Evolutionary conservation across 1,140 invertebrate genomes (phyloP), one percentile per base, ranked within the genome.

Genomic region (Leptonema lineaticorne): DNA sequence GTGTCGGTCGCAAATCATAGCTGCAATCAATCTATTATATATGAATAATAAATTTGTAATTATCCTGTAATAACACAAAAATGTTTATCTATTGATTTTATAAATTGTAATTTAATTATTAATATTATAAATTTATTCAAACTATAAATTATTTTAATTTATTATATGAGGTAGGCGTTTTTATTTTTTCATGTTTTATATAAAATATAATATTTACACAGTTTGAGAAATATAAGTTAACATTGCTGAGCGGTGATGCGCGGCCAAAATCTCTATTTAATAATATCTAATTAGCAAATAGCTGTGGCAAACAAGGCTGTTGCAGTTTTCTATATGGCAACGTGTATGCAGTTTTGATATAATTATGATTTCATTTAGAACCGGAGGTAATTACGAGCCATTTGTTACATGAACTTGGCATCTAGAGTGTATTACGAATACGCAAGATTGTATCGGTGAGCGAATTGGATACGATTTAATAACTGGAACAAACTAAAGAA

Each of bases 261-360:
- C 46, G 20, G 16, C 67, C 67, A 29, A 72, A 69, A 72, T 72
- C 70, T 72, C 70, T 72, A 72, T 50, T 72, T 72, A 72, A 72
- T 72, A 69, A 69, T 63, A 37, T 72, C 69, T 72, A 72, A 72
- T 72, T 72, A 72, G 70, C 70, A 69, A 72, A 72, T 69, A 69
- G 64, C 70, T 69, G n/a, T n/a, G 57, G 58, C 62, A 67, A n/a
- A 63, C 70, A 57, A 58, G 62, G 62, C 62, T 64, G 45, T 6
- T 64, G 62, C 62, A 64, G 45, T 64, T 50, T n/a, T 64, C 46
- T 50, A 64, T 50, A 64, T 24, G 37, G 11, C 37, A 16, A 2
- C 11, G 37, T 7, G 56, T n/a, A 9, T 62, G 59, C 59, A 62
- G 33, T 62, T 62, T 62, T 62, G 22, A 64, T 64, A 50, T 64